These are phyloP conservation scores for Delphinus delphis DNA, from an alignment of 2,113 vertebrate genomes.

Conservation along the genomic window DNA sequence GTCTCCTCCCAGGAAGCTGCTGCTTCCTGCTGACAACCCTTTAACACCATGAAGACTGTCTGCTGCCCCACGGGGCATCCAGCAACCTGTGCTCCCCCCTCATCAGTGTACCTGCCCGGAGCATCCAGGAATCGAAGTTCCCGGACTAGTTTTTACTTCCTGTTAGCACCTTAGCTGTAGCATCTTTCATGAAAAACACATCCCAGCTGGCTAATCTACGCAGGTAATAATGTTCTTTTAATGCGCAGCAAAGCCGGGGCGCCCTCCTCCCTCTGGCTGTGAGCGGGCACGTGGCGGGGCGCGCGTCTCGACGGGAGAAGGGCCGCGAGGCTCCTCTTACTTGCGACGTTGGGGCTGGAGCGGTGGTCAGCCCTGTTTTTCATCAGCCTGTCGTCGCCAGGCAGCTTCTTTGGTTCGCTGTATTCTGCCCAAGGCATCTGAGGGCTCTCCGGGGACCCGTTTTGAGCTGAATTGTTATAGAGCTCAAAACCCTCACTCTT, in stretches of 20 bases:
- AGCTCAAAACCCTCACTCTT: conserved; percentile 99
- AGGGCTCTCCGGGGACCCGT: conserved; percentile 95
- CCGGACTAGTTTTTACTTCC: not conserved
- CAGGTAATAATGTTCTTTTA: not conserved
- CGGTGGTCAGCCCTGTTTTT: conserved; percentile 96
- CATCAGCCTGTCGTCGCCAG: conserved; percentile 92
- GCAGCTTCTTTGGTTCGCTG: conserved; percentile 94
- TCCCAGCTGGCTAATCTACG: fast-evolving
- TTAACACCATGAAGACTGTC: no score
- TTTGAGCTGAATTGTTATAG: conserved; percentile 93
- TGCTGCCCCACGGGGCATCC: not conserved
- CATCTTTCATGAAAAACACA: not conserved
- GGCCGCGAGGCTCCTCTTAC: conserved; percentile 83
- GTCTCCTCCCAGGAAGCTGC: no score
- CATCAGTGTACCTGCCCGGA: not conserved
- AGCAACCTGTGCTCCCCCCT: no score
- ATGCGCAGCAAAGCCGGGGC: not conserved
- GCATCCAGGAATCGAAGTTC: no score
- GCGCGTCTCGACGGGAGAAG: not conserved
- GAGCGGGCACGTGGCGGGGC: fast-evolving
- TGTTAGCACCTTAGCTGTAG: no score
- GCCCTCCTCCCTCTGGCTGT: fast-evolving
- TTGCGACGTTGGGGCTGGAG: conserved; percentile 98
- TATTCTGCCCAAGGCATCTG: conserved; percentile 93
- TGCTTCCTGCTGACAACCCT: not conserved